Percentiles rank a stretch among this genome's conserved stretches.
Conservation (phyloP, 2,888 invertebrate genomes). For the Notocelia uddmanniana region DNA sequence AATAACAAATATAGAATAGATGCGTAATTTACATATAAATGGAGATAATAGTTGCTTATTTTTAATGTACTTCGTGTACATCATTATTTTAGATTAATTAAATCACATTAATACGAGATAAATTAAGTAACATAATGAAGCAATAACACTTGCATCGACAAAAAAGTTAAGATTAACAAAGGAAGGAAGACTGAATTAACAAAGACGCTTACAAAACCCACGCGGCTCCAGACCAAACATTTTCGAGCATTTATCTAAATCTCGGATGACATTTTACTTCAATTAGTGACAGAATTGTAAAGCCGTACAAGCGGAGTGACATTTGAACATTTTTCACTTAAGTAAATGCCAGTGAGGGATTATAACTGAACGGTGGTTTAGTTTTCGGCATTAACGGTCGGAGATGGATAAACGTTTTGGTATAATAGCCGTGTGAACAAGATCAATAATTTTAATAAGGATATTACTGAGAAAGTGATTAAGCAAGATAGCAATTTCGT, state of each 20-base stretch:
- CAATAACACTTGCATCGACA: background rate
- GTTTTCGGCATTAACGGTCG: conserved; percentile 45
- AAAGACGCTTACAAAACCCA: conserved; percentile 41
- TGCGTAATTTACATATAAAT: conserved; percentile 7
- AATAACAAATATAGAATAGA: conserved; percentile 20
- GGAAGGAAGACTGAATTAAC: conserved; percentile 27
- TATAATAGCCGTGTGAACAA: conserved; percentile 46
- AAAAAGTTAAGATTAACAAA: conserved; percentile 21
- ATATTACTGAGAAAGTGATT: conserved; percentile 32
- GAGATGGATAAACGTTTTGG: conserved; percentile 27
- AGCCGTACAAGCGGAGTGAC: conserved; percentile 56
- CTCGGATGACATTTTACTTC: conserved; percentile 72
- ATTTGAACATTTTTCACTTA: conserved; percentile 66
- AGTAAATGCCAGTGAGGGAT: conserved; percentile 75
- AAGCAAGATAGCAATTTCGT: background rate
- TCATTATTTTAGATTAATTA: too few species aligned
- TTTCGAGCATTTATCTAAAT: conserved; percentile 65
- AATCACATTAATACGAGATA: too few species aligned
- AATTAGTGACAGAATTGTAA: conserved; percentile 66
- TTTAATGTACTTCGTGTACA: background rate
- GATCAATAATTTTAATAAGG: conserved; percentile 25
- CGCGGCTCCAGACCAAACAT: conserved; percentile 42
- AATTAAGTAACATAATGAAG: too few species aligned
- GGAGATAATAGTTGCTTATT: background rate
- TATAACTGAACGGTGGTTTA: conserved; percentile 54